Evolutionary conservation across 2,888 invertebrate genomes (phyloP), one percentile per base, ranked within the genome.

Genomic region (Heliconius charithonia): DNA sequence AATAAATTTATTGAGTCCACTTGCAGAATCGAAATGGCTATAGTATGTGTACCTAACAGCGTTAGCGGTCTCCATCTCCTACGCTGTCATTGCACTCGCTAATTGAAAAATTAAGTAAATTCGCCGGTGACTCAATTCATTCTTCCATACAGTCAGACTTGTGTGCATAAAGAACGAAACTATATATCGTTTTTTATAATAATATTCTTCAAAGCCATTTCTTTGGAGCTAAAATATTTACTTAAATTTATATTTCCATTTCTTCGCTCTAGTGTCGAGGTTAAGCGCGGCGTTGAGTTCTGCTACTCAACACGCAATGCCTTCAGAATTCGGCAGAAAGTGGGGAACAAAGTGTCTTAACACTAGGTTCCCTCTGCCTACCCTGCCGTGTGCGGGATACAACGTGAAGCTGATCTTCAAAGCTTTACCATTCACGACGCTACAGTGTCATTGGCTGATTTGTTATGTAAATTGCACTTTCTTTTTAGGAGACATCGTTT

Each of bases 381-480:
- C n/a, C n/a, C n/a, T n/a, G n/a, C n/a, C n/a, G n/a, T n/a, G n/a
- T n/a, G n/a, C n/a, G n/a, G n/a, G n/a, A n/a, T n/a, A n/a, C n/a
- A n/a, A n/a, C n/a, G n/a, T n/a, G n/a, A n/a, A n/a, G n/a, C n/a
- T n/a, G n/a, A n/a, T 32, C 25, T 19, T 77, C 41, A 45, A n/a
- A 74, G 56, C 12, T 74, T 16, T 12, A 22, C 41, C 22, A n/a
- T 32, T 45, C 77, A 78, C 77, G 51, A 74, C 62, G 73, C 41
- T 13, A 71, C 56, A 51, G 19, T 66, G 29, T 19, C 22, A 27
- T 59, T 74, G 66, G 71, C 25, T 41, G 32, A 77, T 65, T 66
- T 67, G 73, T 74, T 78, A 78, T 74, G 77, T 78, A 78, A 74
- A 78, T 45, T 59, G 7, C 7, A 59, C 74, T 78, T 78, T 74